Evolutionary conservation across 2,797 vertebrate genomes (phyloP), one percentile per base, ranked within the genome.

Genomic region (Perodicticus potto): DNA sequence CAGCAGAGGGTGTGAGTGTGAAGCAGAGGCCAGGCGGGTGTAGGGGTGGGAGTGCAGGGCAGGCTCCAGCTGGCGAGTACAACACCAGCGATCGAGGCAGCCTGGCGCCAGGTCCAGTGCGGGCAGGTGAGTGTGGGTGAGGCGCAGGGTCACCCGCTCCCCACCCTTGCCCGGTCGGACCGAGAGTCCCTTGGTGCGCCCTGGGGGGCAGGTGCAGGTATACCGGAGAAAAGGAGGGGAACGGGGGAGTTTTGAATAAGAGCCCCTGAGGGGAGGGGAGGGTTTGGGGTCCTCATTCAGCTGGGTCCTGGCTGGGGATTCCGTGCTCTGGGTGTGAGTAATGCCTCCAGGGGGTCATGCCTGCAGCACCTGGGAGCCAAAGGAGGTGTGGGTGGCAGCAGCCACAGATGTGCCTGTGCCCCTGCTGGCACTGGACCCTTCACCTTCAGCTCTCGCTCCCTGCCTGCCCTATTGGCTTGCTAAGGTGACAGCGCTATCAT

Each of bases 121-220:
- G 0, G 27, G 86, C 11, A 29, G 40, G 96, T 69, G 82, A 95
- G 88, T 49, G 69, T n/a, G 69, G 74, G 49, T 5, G 53, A 34
- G 77, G 65, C 5, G 1, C 40, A 1, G 27, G 65, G 25, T 53
- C 27, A 40, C 53, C 85, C 27, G 67, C n/a, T 72, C 23, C 63
- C 45, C 78, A 55, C 20, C 76, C 86, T 27, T 0, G 6, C 27
- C 76, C 53, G 34, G 3, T 1, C 29, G 0, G 1, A 17, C 2
- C 53, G 29, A 65, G 14, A 19, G 43, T 27, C 37, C 32, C 1
- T 14, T 0, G 3, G 25, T 2, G 73, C 17, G 10, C 34, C 76
- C 19, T 1, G 63, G 57, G 1, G 20, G 69, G 25, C 25, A 23
- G 72, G 67, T 10, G 34, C 4, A 2, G n/a, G 37, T 1, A 32